A percentile compares a stretch with the other conserved stretches of the same genome.
Evolutionary conservation across 2,888 invertebrate species (phyloP).

Genomic region (Tetragonisca angustula): DNA sequence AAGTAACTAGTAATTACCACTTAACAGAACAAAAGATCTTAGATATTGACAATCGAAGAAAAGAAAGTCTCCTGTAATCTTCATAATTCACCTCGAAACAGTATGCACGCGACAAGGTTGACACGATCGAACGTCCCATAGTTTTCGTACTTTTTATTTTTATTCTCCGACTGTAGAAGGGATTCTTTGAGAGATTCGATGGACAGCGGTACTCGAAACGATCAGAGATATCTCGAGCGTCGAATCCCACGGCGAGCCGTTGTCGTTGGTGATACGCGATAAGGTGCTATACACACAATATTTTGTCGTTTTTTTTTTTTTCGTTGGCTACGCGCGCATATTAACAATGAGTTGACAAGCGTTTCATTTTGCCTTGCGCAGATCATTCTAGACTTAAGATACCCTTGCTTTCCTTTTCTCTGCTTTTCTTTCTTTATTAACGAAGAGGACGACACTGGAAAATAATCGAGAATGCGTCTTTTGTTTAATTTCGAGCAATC

Average conservation of each 20-base stretch:
- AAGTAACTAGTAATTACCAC: not conserved
- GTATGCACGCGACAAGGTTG: not conserved
- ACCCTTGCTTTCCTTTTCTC: constrained; percentile 68
- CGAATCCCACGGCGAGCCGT: constrained; percentile 5
- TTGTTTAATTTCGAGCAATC: no score
- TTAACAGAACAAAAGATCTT: not conserved
- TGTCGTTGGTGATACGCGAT: constrained; percentile 67
- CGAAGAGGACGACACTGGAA: no score
- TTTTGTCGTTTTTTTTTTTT: constrained; percentile 15
- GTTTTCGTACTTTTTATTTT: not conserved
- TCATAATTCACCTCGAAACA: not conserved
- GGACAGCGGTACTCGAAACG: not conserved
- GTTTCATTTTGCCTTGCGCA: constrained; percentile 32
- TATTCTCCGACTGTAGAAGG: constrained; percentile 19
- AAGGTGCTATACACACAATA: constrained; percentile 75
- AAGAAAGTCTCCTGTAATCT: not conserved
- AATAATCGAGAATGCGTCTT: no score
- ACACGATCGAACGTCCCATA: not conserved
- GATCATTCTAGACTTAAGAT: constrained; percentile 67
- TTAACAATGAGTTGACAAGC: constrained; percentile 18
- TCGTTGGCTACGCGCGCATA: constrained; percentile 47
- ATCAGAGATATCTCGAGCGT: not conserved
- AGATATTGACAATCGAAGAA: not conserved
- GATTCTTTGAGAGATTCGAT: not conserved
- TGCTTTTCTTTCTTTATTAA: constrained; percentile 52